Percentiles rank a stretch among this genome's conserved stretches.
phyloP scores from a whole-genome alignment of 1,140 invertebrate species.

The Aporrectodea caliginosa region DNA sequence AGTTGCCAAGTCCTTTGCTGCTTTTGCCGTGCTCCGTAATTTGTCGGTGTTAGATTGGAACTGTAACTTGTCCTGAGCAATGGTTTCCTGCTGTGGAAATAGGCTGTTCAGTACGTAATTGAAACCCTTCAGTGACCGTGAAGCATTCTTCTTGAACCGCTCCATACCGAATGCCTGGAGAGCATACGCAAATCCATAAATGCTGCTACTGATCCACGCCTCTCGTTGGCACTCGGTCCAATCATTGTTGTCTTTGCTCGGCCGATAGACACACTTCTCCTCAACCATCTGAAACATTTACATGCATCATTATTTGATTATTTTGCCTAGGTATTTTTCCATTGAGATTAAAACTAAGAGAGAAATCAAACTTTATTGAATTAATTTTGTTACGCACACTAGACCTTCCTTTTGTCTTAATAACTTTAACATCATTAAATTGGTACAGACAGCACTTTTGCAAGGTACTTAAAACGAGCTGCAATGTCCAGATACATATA shows the following conservation, averaged over 20 bases:
- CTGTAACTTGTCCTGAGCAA: conserved; percentile 53
- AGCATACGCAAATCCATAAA: conserved; percentile 79
- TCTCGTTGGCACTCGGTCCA: conserved; percentile 73
- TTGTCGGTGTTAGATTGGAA: conserved; percentile 65
- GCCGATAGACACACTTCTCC: conserved; percentile 79
- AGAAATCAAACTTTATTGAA: too few species aligned
- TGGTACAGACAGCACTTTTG: too few species aligned
- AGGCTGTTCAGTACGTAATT: conserved; percentile 67
- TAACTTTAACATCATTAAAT: too few species aligned
- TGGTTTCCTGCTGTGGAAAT: conserved; percentile 35
- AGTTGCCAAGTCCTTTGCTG: conserved; percentile 68
- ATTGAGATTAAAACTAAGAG: too few species aligned
- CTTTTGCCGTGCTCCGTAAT: conserved; percentile 63
- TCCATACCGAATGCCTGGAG: conserved; percentile 83
- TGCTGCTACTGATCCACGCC: conserved; percentile 76
- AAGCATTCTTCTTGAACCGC: conserved; percentile 77
- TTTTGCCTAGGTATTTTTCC: too few species aligned
- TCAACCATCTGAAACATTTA: conserved; percentile 77
- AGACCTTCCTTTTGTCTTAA: too few species aligned
- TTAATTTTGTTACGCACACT: too few species aligned
- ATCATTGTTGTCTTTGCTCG: conserved; percentile 65
- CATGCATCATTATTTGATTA: too few species aligned
- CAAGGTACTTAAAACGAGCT: too few species aligned
- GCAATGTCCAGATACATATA: too few species aligned
- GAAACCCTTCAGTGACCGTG: conserved; percentile 75